Evolutionary conservation across 2,113 vertebrate genomes (phyloP).

Genomic region (Psephotus haematonotus): DNA sequence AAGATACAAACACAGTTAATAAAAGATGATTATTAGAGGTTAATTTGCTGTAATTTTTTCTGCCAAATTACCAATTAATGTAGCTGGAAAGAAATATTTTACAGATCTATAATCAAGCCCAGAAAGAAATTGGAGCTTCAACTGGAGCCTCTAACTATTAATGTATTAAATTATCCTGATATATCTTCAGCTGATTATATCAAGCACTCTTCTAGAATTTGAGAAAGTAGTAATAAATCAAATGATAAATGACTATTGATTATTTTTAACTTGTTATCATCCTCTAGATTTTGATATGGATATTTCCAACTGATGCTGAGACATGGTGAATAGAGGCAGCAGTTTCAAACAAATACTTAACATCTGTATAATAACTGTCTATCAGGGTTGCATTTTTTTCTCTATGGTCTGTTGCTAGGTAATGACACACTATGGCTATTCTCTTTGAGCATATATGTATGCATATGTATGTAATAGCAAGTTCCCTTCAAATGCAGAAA

Average conservation of each 20-base stretch:
- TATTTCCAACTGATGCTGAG: background rate
- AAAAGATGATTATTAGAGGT: slow-evolving; percentile 32
- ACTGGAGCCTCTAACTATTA: slow-evolving; percentile 7
- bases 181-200: slow-evolving; percentile 54
- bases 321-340: background rate
- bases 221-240: slow-evolving; percentile 51
- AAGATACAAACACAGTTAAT: background rate
- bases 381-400: background rate
- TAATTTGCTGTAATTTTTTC: slow-evolving; percentile 49
- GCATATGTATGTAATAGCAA: background rate
- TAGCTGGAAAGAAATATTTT: slow-evolving; percentile 53
- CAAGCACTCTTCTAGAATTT: slow-evolving; percentile 44
- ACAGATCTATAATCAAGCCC: slow-evolving; percentile 52
- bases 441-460: background rate
- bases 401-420: background rate
- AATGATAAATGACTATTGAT: slow-evolving; percentile 40
- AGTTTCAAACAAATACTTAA: background rate
- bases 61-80: slow-evolving; percentile 54
- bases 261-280: slow-evolving; percentile 20
- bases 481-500: background rate
- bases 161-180: slow-evolving; percentile 54
- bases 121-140: slow-evolving; percentile 21
- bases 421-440: background rate
- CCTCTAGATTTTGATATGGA: slow-evolving; percentile 5
- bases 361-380: background rate